phyloP scores from a whole-genome alignment of 2,113 vertebrate species.

The Trogon surrucura region DNA sequence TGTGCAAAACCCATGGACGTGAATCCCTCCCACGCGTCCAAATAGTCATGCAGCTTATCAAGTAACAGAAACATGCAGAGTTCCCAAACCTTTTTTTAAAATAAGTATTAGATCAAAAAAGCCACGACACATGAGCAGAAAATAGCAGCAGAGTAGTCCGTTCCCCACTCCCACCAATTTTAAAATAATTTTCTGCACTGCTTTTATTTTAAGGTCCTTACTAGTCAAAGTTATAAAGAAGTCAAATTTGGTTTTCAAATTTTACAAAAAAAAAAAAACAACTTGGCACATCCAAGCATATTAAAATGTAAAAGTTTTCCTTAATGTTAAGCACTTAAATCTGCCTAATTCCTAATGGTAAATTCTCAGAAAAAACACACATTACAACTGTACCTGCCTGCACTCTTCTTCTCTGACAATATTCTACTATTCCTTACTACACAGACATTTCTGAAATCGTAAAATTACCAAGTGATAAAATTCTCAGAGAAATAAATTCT shows the following conservation, averaged over 20 bases:
- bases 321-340: neutral
- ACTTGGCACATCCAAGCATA: neutral
- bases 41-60: neutral
- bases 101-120: neutral
- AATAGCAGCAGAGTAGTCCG: neutral
- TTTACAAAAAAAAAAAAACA: neutral
- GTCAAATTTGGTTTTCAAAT: neutral
- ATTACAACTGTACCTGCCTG: neutral
- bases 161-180: neutral
- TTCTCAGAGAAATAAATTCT: neutral
- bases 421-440: neutral
- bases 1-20: neutral
- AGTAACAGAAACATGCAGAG: neutral
- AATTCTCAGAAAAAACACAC: neutral
- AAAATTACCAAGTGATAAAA: neutral
- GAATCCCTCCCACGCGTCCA: neutral
- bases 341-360: neutral
- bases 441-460: neutral
- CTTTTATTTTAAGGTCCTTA: neutral
- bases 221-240: neutral
- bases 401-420: neutral
- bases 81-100: neutral
- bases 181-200: neutral
- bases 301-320: neutral
- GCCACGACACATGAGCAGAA: neutral